These are phyloP conservation scores for Girardia tigrina DNA, from an alignment of 2,888 invertebrate genomes.

Conservation along the genomic window DNA sequence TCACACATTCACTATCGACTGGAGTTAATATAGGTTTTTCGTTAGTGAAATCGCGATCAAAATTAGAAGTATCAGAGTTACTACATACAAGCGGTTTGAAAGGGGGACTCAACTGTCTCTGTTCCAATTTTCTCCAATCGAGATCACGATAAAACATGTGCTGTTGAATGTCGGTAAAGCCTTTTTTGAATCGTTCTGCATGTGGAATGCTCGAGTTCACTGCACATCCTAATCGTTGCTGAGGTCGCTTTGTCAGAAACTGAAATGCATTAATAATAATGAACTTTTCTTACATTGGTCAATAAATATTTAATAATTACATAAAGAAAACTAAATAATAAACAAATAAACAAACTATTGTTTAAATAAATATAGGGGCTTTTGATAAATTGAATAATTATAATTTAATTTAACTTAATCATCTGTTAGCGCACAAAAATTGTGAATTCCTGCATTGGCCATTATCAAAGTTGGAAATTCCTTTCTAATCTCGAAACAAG, in stretches of 20 bases:
- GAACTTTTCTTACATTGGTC: no score
- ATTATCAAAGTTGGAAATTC: no score
- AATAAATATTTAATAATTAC: no score
- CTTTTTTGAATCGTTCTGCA: constrained; percentile 55
- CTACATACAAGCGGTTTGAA: constrained; percentile 81
- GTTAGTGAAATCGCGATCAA: constrained; percentile 94
- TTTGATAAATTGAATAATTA: no score
- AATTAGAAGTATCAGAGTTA: constrained; percentile 89
- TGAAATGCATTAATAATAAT: no score
- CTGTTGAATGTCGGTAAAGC: constrained; percentile 61
- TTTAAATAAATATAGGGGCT: no score
- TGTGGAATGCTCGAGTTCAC: constrained; percentile 52
- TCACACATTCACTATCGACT: constrained; percentile 61
- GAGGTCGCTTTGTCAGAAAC: constrained; percentile 88
- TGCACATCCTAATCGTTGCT: constrained; percentile 78
- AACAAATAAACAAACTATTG: no score
- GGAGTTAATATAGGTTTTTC: constrained; percentile 93
- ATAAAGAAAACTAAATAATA: no score
- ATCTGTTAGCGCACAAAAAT: no score
- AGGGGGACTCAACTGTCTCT: constrained; percentile 78
- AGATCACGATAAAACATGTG: constrained; percentile 64
- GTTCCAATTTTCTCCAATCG: constrained; percentile 86
- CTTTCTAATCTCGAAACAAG: no score
- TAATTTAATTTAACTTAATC: no score
- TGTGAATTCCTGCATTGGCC: no score